These are phyloP conservation scores for Neoitamus cyanurus DNA, from an alignment of 2,888 invertebrate genomes.

Conservation along the genomic window DNA sequence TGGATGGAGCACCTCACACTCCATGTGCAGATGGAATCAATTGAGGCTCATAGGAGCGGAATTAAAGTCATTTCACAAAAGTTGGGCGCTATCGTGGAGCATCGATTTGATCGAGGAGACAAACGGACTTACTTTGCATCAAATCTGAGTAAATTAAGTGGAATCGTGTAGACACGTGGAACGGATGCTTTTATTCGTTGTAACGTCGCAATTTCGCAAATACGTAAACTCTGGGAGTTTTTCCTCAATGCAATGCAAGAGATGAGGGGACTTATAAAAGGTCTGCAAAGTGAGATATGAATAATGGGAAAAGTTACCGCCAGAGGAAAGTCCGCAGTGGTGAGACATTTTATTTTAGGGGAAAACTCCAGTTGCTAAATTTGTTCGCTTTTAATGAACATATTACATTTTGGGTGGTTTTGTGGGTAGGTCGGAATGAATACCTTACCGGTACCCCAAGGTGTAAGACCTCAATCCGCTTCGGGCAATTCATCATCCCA, in stretches of 20 bases:
- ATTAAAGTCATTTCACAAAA: constrained; percentile 32
- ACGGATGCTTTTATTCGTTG: not conserved
- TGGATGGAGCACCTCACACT: not conserved
- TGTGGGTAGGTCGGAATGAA: not conserved
- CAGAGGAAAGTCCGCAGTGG: not conserved
- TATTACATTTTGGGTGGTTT: not conserved
- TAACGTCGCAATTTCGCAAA: not conserved
- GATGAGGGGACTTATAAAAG: not conserved
- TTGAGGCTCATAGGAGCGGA: constrained; percentile 11
- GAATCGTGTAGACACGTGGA: constrained; percentile 3
- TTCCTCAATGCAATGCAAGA: not conserved
- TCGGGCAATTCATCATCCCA: not conserved
- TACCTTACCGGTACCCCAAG: not conserved
- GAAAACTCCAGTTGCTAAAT: not conserved
- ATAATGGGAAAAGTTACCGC: not conserved
- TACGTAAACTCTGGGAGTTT: not conserved
- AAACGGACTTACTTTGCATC: not conserved
- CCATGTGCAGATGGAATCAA: constrained; percentile 8
- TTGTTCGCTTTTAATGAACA: not conserved
- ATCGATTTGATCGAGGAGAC: not conserved
- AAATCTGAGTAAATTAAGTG: constrained; percentile 30
- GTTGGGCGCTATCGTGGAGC: not conserved
- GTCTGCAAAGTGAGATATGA: not conserved
- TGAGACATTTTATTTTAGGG: not conserved
- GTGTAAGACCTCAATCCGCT: not conserved